Conservation (phyloP, 2,888 invertebrate species). For the Gryllus longicercus region DNA sequence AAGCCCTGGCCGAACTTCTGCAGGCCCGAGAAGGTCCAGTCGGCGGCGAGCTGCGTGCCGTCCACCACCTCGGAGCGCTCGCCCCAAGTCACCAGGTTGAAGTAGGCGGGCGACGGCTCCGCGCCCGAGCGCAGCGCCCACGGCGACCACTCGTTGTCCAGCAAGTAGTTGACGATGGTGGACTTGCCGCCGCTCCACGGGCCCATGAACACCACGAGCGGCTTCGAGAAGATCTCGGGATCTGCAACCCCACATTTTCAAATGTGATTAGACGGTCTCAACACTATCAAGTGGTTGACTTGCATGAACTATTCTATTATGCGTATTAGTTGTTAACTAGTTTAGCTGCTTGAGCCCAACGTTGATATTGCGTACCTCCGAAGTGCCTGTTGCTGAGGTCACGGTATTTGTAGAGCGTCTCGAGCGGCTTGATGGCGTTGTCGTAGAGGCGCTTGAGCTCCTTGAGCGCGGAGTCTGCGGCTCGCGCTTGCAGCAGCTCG, state of each 20-base stretch:
- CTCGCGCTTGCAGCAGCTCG: conserved; percentile 67
- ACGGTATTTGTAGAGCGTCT: conserved; percentile 85
- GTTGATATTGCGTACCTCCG: conserved; percentile 51
- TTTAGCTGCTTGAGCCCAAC: too few species aligned
- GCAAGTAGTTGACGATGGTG: conserved; percentile 86
- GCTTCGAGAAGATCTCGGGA: conserved; percentile 92
- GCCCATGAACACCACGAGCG: conserved; percentile 88
- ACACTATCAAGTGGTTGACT: too few species aligned
- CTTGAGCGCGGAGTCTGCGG: conserved; percentile 72
- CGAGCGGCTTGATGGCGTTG: conserved; percentile 82
- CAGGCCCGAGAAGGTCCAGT: conserved; percentile 88
- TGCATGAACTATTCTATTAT: too few species aligned
- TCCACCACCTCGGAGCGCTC: conserved; percentile 80
- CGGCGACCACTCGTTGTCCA: conserved; percentile 79
- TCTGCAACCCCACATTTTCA: conserved; percentile 51
- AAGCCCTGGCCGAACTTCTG: conserved; percentile 94
- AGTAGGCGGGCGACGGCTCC: conserved; percentile 89
- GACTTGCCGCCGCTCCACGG: conserved; percentile 97
- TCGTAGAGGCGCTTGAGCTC: conserved; percentile 83
- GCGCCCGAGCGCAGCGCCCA: conserved; percentile 86
- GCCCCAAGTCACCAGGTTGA: conserved; percentile 87
- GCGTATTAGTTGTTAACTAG: too few species aligned
- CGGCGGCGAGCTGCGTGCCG: conserved; percentile 91
- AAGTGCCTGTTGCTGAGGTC: conserved; percentile 89
- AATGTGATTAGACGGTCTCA: too few species aligned